These are phyloP conservation scores for Brienomyrus longianalis DNA, from an alignment of 2,113 vertebrate species.

Conservation along the genomic window DNA sequence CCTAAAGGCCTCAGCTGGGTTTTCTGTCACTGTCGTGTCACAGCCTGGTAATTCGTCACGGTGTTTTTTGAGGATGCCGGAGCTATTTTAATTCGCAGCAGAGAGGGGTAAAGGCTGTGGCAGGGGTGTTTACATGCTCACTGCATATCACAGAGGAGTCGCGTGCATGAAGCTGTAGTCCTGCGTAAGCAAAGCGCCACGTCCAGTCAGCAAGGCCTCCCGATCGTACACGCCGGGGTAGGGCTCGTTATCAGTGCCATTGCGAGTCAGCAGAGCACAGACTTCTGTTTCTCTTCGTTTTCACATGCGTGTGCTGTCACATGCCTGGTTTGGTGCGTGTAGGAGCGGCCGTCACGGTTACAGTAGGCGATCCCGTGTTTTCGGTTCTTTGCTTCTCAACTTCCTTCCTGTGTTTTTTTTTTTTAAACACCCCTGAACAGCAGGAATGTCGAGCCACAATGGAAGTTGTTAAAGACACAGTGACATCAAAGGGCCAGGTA, in stretches of 20 bases:
- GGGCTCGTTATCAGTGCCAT: neutral
- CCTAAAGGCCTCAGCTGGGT: neutral
- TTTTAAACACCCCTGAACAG: conserved; percentile 19
- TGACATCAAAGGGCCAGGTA: conserved; percentile 62
- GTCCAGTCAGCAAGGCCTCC: neutral
- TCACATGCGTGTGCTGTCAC: neutral
- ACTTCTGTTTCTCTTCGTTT: neutral
- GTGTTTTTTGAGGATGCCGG: neutral
- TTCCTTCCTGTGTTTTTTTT: conserved; percentile 31
- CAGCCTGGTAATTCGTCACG: neutral
- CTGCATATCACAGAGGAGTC: neutral
- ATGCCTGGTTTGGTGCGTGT: neutral
- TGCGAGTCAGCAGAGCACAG: neutral
- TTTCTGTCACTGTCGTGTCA: neutral
- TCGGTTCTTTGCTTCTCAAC: conserved; percentile 12
- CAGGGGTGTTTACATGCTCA: neutral
- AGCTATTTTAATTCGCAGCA: neutral
- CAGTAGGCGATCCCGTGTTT: neutral
- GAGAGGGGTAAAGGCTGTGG: neutral
- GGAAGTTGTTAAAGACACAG: conserved; percentile 54
- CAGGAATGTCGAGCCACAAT: conserved; percentile 55
- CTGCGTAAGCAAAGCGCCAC: neutral
- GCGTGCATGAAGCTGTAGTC: neutral
- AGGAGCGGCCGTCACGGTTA: neutral
- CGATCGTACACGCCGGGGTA: neutral